phyloP scores from a whole-genome alignment of 2,113 vertebrate species.

The Ictalurus furcatus region DNA sequence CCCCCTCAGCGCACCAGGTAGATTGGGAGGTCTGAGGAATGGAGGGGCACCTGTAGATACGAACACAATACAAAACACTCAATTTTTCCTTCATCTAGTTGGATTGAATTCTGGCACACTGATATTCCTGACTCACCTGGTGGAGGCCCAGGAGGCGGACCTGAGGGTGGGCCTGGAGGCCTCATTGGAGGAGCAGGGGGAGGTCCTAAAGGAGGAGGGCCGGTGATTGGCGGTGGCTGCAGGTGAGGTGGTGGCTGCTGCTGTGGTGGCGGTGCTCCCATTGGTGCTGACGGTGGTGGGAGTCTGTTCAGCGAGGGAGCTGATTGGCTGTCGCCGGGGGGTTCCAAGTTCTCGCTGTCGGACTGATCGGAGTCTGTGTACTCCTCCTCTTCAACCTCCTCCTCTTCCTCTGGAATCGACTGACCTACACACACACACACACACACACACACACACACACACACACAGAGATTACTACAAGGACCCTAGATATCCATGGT shows the following conservation, averaged over 20 bases:
- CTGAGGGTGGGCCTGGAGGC: conserved; percentile 92
- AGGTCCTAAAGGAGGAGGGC: conserved; percentile 90
- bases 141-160: conserved; percentile 95
- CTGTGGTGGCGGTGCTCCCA: conserved; percentile 48
- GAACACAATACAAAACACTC: background rate
- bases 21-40: conserved; percentile 90
- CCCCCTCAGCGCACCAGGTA: conserved; percentile 87
- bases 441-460: conserved; percentile 10
- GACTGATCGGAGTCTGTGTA: conserved; percentile 86
- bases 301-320: conserved; percentile 68
- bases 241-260: conserved; percentile 77
- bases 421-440: conserved; percentile 78
- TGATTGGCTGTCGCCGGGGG: conserved; percentile 64
- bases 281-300: conserved; percentile 63
- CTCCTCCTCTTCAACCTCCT: conserved; percentile 88
- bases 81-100: background rate
- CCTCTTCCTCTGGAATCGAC: conserved; percentile 88
- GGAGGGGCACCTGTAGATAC: conserved; percentile 85
- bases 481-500: no score
- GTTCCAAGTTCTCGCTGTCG: conserved; percentile 76
- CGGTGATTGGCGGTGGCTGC: conserved; percentile 90
- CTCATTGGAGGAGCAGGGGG: conserved; percentile 90
- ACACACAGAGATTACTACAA: background rate
- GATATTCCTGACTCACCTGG: conserved; percentile 75
- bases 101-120: background rate